Conservation (phyloP, 2,888 invertebrate species). For the Acronicta leporina region DNA sequence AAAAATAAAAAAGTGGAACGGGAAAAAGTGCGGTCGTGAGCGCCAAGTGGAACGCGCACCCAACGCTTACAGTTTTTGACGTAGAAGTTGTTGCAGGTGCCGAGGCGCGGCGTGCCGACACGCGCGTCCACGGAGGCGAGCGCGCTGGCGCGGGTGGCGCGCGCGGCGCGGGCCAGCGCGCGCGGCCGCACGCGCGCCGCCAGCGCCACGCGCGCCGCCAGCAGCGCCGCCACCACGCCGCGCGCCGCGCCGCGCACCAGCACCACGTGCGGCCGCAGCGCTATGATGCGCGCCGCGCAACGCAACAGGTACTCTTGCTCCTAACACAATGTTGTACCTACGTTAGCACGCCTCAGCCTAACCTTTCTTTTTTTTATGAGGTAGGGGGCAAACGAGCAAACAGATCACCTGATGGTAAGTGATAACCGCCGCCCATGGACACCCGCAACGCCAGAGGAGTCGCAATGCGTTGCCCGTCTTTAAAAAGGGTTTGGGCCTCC, state of each 20-base stretch:
- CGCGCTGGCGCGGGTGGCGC: conserved; percentile 94
- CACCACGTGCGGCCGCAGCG: conserved; percentile 95
- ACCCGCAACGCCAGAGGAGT: too few species aligned
- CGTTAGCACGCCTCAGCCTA: too few species aligned
- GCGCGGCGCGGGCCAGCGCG: conserved; percentile 90
- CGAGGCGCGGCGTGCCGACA: conserved; percentile 94
- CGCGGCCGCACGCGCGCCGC: conserved; percentile 94
- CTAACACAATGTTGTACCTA: conserved; percentile 76
- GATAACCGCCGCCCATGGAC: too few species aligned
- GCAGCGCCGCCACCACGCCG: conserved; percentile 95
- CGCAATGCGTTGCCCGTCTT: too few species aligned
- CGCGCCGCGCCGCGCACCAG: conserved; percentile 96
- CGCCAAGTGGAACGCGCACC: too few species aligned
- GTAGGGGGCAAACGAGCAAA: too few species aligned
- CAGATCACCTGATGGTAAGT: too few species aligned
- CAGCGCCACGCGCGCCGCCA: conserved; percentile 91
- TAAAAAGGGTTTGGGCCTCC: too few species aligned
- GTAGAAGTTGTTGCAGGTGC: conserved; percentile 95
- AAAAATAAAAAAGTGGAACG: too few species aligned
- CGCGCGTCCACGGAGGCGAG: conserved; percentile 96
- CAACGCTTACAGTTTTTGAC: conserved; percentile 88
- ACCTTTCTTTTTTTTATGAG: too few species aligned
- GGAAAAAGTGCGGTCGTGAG: too few species aligned
- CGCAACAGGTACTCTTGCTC: conserved; percentile 96
- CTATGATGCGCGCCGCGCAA: conserved; percentile 95